phyloP scores from a whole-genome alignment of 2,888 invertebrate species.

The Gandaritis pyraliata region DNA sequence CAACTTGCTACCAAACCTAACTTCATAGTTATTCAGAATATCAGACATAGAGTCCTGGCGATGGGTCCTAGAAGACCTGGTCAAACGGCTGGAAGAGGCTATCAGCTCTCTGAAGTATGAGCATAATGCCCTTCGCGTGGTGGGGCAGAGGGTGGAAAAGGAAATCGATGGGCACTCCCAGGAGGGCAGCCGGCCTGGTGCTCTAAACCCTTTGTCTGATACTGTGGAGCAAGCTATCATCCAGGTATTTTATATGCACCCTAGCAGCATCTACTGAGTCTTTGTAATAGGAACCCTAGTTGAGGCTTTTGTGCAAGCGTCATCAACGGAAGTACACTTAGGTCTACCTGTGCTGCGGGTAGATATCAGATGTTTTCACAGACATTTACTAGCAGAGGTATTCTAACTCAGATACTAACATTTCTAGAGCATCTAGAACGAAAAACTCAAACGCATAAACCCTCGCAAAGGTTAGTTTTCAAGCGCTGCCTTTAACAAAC shows the following conservation, averaged over 20 bases:
- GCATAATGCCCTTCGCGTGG: conserved; percentile 64
- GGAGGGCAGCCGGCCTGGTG: conserved; percentile 63
- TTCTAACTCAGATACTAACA: too few relatives aligned
- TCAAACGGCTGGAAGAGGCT: conserved; percentile 64
- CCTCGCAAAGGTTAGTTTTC: too few relatives aligned
- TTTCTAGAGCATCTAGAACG: too few relatives aligned
- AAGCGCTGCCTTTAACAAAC: background rate
- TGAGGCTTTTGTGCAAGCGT: too few relatives aligned
- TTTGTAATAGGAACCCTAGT: too few relatives aligned
- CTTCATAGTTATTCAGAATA: conserved; percentile 53
- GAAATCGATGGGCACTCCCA: conserved; percentile 59
- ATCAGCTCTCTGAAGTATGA: conserved; percentile 62
- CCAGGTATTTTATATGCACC: conserved; percentile 54
- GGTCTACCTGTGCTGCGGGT: too few relatives aligned
- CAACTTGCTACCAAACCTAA: conserved; percentile 1
- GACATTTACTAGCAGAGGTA: too few relatives aligned
- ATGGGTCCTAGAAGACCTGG: conserved; percentile 72
- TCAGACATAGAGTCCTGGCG: conserved; percentile 74
- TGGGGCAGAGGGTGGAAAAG: conserved; percentile 58
- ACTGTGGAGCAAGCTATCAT: conserved; percentile 66
- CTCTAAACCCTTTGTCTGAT: conserved; percentile 61
- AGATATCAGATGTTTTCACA: too few relatives aligned
- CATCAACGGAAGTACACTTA: too few relatives aligned
- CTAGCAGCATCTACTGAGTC: background rate
- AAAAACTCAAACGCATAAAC: too few relatives aligned